Conservation (phyloP, 2,888 invertebrate species). For the Dryadula phaetusa region DNA sequence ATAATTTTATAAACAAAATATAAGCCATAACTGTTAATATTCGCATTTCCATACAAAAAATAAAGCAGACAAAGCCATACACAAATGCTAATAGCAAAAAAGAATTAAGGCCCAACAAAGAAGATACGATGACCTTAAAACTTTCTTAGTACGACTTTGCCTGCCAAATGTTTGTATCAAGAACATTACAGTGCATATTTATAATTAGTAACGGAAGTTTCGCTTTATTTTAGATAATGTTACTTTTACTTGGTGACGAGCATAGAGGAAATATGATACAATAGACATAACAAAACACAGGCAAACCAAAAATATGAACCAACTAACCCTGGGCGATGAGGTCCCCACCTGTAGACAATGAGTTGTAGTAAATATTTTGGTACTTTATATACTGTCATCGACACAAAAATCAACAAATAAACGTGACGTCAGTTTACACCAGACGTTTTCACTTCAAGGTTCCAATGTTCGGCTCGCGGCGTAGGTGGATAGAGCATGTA, state of each 20-base stretch:
- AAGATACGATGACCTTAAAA: neutral
- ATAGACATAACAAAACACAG: slow-evolving; percentile 15
- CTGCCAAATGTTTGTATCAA: slow-evolving; percentile 11
- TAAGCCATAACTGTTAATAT: slow-evolving; percentile 22
- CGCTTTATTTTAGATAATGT: slow-evolving; percentile 12
- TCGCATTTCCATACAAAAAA: slow-evolving; percentile 5
- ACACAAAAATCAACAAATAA: slow-evolving; percentile 8
- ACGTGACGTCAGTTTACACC: slow-evolving; percentile 21
- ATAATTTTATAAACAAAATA: too few relatives aligned
- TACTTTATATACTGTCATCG: neutral
- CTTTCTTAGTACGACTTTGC: slow-evolving; percentile 1
- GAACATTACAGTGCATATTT: slow-evolving; percentile 18
- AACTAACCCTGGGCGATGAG: slow-evolving; percentile 28
- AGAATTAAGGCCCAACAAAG: neutral
- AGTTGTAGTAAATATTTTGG: slow-evolving; percentile 18
- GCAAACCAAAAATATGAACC: slow-evolving; percentile 21
- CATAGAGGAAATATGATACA: slow-evolving; percentile 5
- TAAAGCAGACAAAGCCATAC: slow-evolving; percentile 3
- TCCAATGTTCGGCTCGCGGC: neutral
- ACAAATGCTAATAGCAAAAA: neutral
- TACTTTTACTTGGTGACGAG: slow-evolving; percentile 20
- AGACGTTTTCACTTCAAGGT: slow-evolving; percentile 12
- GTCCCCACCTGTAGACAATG: slow-evolving; percentile 27
- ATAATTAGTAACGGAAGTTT: slow-evolving; percentile 27
- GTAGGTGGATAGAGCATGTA: slow-evolving; percentile 10